Evolutionary conservation across 2,113 vertebrate genomes (phyloP).

Genomic region (Halcyon malimbica): DNA sequence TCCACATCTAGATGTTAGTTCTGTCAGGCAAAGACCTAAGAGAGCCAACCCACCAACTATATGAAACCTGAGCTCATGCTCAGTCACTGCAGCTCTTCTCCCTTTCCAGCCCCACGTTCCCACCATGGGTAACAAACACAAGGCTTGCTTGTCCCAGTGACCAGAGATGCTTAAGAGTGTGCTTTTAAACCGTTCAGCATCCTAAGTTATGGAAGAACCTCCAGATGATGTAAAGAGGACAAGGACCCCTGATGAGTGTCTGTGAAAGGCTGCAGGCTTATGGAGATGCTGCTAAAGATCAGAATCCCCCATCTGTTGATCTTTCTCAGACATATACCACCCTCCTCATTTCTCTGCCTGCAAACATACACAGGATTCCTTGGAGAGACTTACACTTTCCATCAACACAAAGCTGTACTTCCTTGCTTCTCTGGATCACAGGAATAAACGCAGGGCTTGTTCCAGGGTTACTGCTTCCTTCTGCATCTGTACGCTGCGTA

Average conservation of each 20-base stretch:
- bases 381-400: not conserved
- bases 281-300: not conserved
- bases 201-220: not conserved
- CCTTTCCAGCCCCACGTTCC: not conserved
- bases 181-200: not conserved
- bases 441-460: not conserved
- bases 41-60: not conserved
- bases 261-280: not conserved
- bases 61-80: not conserved
- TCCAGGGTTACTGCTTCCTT: not conserved
- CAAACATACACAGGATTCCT: not conserved
- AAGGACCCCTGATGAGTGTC: not conserved
- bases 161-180: not conserved
- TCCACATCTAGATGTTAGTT: not conserved
- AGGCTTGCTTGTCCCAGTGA: not conserved
- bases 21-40: not conserved
- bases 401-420: not conserved
- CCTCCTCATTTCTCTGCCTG: not conserved
- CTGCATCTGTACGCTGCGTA: not conserved
- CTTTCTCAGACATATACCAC: not conserved
- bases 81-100: not conserved
- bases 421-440: not conserved
- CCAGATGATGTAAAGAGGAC: not conserved
- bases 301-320: not conserved
- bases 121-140: not conserved